Conservation (phyloP, 2,888 invertebrate species). For the Dicranocentrus wangi region DNA sequence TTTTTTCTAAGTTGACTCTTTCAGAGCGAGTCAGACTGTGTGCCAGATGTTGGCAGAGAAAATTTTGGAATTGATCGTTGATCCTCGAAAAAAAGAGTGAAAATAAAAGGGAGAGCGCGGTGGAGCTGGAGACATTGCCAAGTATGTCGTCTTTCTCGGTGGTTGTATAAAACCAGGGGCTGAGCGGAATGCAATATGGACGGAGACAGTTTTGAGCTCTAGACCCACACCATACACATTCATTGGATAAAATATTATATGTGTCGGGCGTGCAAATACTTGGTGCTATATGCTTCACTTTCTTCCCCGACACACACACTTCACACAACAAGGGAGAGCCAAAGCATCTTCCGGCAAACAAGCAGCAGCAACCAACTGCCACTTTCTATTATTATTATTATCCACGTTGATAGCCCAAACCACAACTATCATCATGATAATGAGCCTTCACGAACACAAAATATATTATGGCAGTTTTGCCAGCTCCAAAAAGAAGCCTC, state of each 20-base stretch:
- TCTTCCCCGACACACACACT: not conserved
- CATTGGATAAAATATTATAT: no score
- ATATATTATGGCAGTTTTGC: constrained; percentile 41
- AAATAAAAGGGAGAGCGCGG: constrained; percentile 12
- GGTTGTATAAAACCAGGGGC: not conserved
- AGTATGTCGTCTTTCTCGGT: constrained; percentile 5
- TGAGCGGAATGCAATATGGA: constrained; percentile 6
- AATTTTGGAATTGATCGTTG: constrained; percentile 24
- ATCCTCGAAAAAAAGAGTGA: constrained; percentile 23
- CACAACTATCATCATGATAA: constrained; percentile 56
- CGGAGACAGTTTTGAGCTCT: not conserved
- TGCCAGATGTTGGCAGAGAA: constrained; percentile 16
- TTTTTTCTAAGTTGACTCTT: no score
- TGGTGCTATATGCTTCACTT: not conserved
- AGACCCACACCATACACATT: not conserved
- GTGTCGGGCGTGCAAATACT: no score
- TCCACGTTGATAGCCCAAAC: constrained; percentile 25
- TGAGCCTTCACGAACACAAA: constrained; percentile 51
- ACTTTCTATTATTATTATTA: constrained; percentile 35
- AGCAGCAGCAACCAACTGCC: constrained; percentile 1
- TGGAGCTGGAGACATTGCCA: constrained; percentile 20
- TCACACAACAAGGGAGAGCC: not conserved
- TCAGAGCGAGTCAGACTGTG: no score
- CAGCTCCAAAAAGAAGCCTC: not conserved
- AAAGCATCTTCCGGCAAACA: not conserved